These are phyloP conservation scores for Lycopodina hypogea DNA, from an alignment of 37 sponge, comb jelly and placozoan species.

Conservation along the genomic window DNA sequence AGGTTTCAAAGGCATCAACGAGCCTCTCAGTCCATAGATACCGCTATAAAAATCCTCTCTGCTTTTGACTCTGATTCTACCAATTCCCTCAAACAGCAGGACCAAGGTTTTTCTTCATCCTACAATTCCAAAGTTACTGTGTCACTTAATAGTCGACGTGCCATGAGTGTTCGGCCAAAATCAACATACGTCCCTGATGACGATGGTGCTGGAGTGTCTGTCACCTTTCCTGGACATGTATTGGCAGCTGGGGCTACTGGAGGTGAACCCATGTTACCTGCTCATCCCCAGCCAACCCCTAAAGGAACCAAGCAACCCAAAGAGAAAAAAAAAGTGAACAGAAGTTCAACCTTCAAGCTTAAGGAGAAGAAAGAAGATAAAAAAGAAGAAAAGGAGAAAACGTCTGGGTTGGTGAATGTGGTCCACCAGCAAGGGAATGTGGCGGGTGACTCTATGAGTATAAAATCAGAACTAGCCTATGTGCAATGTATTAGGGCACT, in stretches of 20 bases:
- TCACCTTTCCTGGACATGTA: not conserved
- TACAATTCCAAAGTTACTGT: not conserved
- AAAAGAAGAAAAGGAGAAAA: constrained; percentile 19
- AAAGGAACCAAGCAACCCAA: constrained; percentile 1
- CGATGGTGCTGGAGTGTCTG: not conserved
- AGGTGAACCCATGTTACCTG: constrained; percentile 23
- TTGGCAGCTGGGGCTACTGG: no score
- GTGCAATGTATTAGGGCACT: constrained; percentile 26
- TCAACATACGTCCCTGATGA: not conserved
- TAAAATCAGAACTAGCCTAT: constrained; percentile 9
- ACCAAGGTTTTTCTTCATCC: not conserved
- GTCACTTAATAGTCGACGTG: not conserved
- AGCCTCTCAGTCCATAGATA: constrained; percentile 11
- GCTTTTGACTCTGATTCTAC: not conserved
- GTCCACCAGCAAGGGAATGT: not conserved
- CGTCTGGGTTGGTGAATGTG: not conserved
- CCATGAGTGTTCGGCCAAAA: constrained; percentile 17
- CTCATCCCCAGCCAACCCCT: constrained; percentile 7
- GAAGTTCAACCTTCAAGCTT: constrained; percentile 22
- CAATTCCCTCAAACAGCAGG: constrained; percentile 2
- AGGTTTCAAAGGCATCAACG: not conserved
- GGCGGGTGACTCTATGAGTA: not conserved
- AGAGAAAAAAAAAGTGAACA: constrained; percentile 15
- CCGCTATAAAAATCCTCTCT: constrained; percentile 20
- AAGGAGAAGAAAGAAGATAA: constrained; percentile 34